Evolutionary conservation across 2,113 vertebrate species (phyloP).

Genomic region (Phocoena sinus): DNA sequence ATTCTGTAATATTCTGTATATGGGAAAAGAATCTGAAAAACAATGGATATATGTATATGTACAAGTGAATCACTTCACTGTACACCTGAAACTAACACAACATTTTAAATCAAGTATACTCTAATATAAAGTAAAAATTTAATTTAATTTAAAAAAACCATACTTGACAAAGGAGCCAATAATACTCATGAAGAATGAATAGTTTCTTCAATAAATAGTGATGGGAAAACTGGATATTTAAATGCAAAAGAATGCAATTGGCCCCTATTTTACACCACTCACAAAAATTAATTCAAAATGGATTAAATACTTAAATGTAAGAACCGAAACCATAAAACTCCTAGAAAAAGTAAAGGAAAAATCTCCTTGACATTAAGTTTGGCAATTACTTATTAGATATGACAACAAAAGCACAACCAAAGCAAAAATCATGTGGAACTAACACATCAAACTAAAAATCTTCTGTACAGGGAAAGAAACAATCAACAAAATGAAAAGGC

Average conservation of each 20-base stretch:
- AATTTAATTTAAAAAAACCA: background rate
- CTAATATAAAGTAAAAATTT: background rate
- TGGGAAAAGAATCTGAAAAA: background rate
- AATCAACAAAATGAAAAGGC: background rate
- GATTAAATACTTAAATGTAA: background rate
- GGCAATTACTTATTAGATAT: background rate
- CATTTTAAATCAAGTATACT: background rate
- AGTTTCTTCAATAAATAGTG: background rate
- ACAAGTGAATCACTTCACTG: background rate
- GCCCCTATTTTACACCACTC: background rate
- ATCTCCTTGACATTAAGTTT: background rate
- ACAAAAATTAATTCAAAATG: background rate
- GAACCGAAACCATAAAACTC: background rate
- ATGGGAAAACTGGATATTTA: background rate
- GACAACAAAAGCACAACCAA: background rate
- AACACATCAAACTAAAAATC: background rate
- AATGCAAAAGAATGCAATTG: background rate
- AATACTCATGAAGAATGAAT: background rate
- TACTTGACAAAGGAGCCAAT: background rate
- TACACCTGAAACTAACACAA: background rate
- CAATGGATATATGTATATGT: background rate
- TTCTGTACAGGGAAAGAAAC: background rate
- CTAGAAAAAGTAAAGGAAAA: background rate
- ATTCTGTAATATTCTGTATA: too few relatives aligned
- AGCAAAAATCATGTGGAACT: background rate